A percentile compares a stretch with the other conserved stretches of the same genome.
Evolutionary conservation across 30 jellyfish, hydroid and myxozoan species (phyloP).

Genomic region (Hydra vulgaris): DNA sequence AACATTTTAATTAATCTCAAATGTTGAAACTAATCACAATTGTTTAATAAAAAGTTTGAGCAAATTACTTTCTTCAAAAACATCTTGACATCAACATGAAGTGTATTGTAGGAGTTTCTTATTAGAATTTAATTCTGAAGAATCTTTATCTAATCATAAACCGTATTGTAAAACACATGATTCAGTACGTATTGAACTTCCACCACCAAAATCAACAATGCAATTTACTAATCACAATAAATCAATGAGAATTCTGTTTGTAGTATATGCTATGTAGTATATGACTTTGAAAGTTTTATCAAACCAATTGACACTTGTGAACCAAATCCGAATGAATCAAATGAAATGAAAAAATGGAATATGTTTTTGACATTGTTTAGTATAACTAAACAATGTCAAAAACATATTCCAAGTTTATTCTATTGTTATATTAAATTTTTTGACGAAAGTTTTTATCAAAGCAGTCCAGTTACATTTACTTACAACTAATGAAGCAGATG

Average conservation of each 20-base stretch:
- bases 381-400: neutral
- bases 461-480: neutral
- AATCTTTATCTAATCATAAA: neutral
- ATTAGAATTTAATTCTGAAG: constrained; percentile 3
- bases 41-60: neutral
- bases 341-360: too few species aligned
- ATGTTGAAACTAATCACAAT: constrained; percentile 19
- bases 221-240: neutral
- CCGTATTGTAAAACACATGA: constrained; percentile 9
- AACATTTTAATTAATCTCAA: neutral
- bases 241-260: constrained; percentile 9
- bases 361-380: too few species aligned
- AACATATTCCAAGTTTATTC: neutral
- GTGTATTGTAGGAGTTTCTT: constrained; percentile 17
- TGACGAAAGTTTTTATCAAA: neutral
- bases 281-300: constrained; percentile 23
- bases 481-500: neutral
- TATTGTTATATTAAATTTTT: neutral
- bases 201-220: neutral
- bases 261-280: constrained; percentile 27
- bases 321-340: neutral
- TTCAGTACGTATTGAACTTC: constrained; percentile 22
- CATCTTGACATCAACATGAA: constrained; percentile 7
- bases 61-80: neutral
- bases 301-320: constrained; percentile 1